These are phyloP conservation scores for Pantherophis vulpinus DNA, from an alignment of 2,797 vertebrate species.

Conservation along the genomic window DNA sequence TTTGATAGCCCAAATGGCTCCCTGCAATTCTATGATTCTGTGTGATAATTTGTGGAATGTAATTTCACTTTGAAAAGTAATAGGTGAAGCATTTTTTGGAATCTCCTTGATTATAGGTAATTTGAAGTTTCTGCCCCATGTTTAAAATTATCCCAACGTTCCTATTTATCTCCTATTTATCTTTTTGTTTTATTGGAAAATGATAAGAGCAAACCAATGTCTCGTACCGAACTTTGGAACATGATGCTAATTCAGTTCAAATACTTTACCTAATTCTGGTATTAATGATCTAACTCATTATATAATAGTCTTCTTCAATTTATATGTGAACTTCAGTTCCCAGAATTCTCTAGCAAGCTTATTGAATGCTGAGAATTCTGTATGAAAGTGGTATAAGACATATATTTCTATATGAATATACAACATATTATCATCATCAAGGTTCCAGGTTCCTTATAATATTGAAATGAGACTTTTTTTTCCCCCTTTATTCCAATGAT, in stretches of 20 bases:
- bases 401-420: neutral
- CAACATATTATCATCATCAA: neutral
- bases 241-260: conserved; percentile 39
- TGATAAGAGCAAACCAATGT: conserved; percentile 33
- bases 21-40: neutral
- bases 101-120: neutral
- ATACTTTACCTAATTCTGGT: neutral
- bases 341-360: neutral
- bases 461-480: neutral
- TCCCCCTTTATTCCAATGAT: neutral
- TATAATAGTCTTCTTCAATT: neutral
- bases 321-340: neutral
- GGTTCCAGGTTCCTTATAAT: neutral
- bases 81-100: neutral
- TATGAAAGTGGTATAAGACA: neutral
- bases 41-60: neutral
- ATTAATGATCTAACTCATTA: neutral
- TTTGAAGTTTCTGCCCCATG: neutral
- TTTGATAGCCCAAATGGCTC: neutral
- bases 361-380: neutral
- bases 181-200: conserved; percentile 29
- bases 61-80: neutral
- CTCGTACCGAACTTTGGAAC: conserved; percentile 36
- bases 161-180: conserved; percentile 14
- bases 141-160: neutral